A percentile compares a stretch with the other conserved stretches of the same genome.
Conservation (phyloP, 2,113 vertebrate genomes). For the Oncorhynchus nerka region DNA sequence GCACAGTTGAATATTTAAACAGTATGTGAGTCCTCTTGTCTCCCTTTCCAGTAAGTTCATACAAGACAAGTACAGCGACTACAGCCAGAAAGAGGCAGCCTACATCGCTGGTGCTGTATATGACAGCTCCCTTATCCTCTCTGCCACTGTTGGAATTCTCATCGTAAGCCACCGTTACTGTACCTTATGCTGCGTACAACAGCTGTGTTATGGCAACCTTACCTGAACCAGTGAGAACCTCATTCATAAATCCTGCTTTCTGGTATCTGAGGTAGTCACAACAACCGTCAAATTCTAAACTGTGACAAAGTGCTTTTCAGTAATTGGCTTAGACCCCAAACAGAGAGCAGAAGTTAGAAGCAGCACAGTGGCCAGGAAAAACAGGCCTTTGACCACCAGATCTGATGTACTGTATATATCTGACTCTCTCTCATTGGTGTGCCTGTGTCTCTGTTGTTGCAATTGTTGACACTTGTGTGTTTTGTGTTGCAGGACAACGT, state of each 20-base stretch:
- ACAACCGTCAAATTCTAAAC: too few relatives aligned
- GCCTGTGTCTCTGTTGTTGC: slow-evolving; percentile 7
- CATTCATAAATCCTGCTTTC: too few relatives aligned
- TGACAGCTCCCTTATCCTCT: slow-evolving; percentile 77
- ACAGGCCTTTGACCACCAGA: too few relatives aligned
- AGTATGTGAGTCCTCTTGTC: neutral
- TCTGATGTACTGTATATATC: too few relatives aligned
- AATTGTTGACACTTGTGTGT: neutral
- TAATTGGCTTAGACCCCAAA: too few relatives aligned
- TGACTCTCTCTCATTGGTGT: too few relatives aligned
- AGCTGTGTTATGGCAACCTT: too few relatives aligned
- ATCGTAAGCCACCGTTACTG: slow-evolving; percentile 67
- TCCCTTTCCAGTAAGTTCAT: slow-evolving; percentile 80
- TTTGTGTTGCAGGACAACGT: slow-evolving; percentile 65
- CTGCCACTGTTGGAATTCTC: slow-evolving; percentile 73
- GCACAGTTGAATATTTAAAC: neutral
- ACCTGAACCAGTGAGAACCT: too few relatives aligned
- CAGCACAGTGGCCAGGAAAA: too few relatives aligned
- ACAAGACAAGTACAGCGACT: slow-evolving; percentile 80
- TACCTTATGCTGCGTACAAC: neutral
- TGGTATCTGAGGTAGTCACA: too few relatives aligned
- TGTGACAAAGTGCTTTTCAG: neutral
- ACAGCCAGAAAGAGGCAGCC: slow-evolving; percentile 76
- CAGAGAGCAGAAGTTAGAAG: too few relatives aligned
- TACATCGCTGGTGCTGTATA: slow-evolving; percentile 79